Conservation (phyloP, 2,888 invertebrate genomes). For the Sycophila texana region DNA sequence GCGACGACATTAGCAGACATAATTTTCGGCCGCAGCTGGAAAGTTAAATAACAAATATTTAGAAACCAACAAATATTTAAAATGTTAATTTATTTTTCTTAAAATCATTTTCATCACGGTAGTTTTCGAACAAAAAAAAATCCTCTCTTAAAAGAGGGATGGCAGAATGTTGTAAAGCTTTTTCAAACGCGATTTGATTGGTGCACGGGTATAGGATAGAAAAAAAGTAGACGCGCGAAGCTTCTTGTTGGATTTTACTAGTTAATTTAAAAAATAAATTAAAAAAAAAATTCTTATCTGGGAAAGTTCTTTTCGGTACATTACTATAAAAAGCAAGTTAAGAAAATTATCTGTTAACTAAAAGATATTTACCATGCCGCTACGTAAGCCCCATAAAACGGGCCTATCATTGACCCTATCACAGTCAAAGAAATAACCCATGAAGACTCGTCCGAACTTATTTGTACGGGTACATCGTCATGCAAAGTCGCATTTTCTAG, state of each 20-base stretch:
- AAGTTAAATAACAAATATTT: not conserved
- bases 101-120: too few species aligned
- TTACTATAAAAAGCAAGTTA: not conserved
- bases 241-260: too few species aligned
- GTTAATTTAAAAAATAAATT: not conserved
- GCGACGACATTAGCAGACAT: conserved; percentile 68
- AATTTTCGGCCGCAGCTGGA: conserved; percentile 67
- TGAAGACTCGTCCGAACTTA: conserved; percentile 67
- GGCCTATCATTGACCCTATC: conserved; percentile 72
- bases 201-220: too few species aligned
- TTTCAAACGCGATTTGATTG: too few species aligned
- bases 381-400: conserved; percentile 69
- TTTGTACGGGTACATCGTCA: conserved; percentile 63
- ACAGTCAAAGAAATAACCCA: conserved; percentile 72
- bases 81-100: too few species aligned
- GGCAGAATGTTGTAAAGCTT: not conserved
- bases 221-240: too few species aligned
- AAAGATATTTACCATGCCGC: conserved; percentile 63
- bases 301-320: not conserved
- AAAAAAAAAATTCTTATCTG: too few species aligned
- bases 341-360: not conserved
- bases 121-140: too few species aligned
- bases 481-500: conserved; percentile 52
- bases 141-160: too few species aligned
- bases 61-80: too few species aligned